Conservation (phyloP, 2,113 vertebrate genomes). For the Rhinolophus sinicus region DNA sequence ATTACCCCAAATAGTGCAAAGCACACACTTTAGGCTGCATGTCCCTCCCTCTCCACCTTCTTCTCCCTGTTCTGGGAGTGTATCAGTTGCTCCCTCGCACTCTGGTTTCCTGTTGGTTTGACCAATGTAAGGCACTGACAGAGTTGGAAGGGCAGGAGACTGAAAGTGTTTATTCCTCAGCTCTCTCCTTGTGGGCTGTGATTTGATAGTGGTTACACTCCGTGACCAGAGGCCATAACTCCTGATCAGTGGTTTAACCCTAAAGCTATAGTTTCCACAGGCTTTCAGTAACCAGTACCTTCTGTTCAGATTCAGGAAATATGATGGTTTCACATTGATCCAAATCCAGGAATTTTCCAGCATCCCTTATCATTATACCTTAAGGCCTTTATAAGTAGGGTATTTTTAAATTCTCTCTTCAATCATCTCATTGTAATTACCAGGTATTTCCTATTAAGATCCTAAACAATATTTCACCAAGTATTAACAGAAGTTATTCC, state of each 20-base stretch:
- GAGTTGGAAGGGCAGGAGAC: not conserved
- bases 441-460: not conserved
- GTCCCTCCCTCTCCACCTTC: not conserved
- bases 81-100: accelerated
- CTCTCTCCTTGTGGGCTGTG: not conserved
- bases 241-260: not conserved
- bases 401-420: not conserved
- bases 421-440: not conserved
- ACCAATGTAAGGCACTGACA: not conserved
- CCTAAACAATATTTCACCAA: not conserved
- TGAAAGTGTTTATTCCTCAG: not conserved
- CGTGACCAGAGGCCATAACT: not conserved
- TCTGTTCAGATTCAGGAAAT: not conserved
- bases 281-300: not conserved
- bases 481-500: not conserved
- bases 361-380: not conserved
- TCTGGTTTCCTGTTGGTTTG: not conserved
- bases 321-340: not conserved
- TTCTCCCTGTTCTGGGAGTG: too few species aligned
- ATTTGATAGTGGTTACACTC: not conserved
- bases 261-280: not conserved
- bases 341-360: not conserved
- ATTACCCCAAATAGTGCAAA: not conserved
- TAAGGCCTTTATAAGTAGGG: not conserved
- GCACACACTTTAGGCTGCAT: not conserved